Evolutionary conservation across 1,140 invertebrate species (phyloP), one percentile per base, ranked within the genome.

Genomic region (Aradophagus sp.): DNA sequence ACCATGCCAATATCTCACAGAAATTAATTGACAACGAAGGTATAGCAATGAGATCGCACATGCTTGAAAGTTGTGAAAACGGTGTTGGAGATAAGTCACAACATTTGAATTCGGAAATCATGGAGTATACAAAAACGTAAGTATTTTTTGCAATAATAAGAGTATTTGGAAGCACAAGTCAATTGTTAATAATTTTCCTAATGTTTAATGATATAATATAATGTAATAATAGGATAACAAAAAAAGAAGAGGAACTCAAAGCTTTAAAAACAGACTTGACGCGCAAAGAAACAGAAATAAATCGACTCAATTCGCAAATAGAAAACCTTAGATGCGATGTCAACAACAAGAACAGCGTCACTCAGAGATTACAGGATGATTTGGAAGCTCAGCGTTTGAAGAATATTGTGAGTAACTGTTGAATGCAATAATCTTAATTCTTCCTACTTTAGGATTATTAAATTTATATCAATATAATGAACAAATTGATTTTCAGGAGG

Each of bases 351-450:
- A 66, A 61, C 32, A 74, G 44, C 52, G 15, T 70, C 31, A 68
- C 73, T 13, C 76, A 81, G 16, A 76, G 77, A 58, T 77, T 91
- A 20, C 81, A 86, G 65, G 78, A 86, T 35, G 89, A 93, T 77
- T 82, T 94, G 35, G 87, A 90, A 32, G 82, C 87, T 35, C 90
- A 93, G 80, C 89, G 87, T 76, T 87, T 88, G 27, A 93, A 93
- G 84, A 93, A 92, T 84, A 91, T 94, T 86, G 92, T 93, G 77
- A 90, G 91, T 89, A 14, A 34, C 29, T 34, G 17, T 35, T 15
- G 36, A 34, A 14, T 34, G 2, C 5, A 35, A 2, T 15, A 35
- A 1, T n/a, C n/a, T n/a, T n/a, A n/a, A n/a, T n/a, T n/a, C n/a
- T n/a, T n/a, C n/a, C n/a, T n/a, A n/a, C n/a, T n/a, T n/a, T n/a